These are phyloP conservation scores for Drosophila orena DNA, from an alignment of 1,140 invertebrate genomes.

Conservation along the genomic window DNA sequence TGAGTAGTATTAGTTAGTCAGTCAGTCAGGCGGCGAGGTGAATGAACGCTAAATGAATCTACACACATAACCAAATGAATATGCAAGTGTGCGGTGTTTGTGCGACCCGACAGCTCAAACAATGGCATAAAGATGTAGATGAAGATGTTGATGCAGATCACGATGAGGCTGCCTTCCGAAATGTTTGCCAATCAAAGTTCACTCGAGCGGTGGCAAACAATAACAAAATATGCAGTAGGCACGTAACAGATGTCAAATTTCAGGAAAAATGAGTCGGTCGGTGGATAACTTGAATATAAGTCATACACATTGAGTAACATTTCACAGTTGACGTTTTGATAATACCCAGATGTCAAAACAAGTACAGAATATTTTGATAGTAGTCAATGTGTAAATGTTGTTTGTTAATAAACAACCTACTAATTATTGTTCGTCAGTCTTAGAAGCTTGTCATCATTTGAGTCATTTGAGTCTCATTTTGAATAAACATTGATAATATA, in stretches of 20 bases:
- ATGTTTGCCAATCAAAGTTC: constrained; percentile 48
- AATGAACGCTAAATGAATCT: constrained; percentile 73
- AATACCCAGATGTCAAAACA: not conserved
- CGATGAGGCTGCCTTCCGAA: constrained; percentile 28
- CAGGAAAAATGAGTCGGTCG: constrained; percentile 16
- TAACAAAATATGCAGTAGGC: constrained; percentile 25
- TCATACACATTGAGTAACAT: constrained; percentile 14
- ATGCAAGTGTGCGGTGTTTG: constrained; percentile 19
- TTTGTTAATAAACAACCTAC: constrained; percentile 7
- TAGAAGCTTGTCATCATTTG: not conserved
- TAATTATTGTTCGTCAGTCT: not conserved
- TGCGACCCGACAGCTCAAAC: constrained; percentile 31
- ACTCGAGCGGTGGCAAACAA: constrained; percentile 35
- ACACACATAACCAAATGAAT: constrained; percentile 46
- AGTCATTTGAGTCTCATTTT: constrained; percentile 2
- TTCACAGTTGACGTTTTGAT: not conserved
- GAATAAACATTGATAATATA: not conserved
- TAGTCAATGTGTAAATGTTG: not conserved
- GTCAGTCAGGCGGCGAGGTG: constrained; percentile 57
- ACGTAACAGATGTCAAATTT: constrained; percentile 37
- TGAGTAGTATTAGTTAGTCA: constrained; percentile 32
- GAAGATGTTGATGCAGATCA: constrained; percentile 23
- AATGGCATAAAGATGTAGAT: constrained; percentile 34
- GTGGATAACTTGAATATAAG: constrained; percentile 1
- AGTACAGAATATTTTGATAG: not conserved